Evolutionary conservation across 1,140 invertebrate species (phyloP).

Genomic region (Catajapyx aquilonaris): DNA sequence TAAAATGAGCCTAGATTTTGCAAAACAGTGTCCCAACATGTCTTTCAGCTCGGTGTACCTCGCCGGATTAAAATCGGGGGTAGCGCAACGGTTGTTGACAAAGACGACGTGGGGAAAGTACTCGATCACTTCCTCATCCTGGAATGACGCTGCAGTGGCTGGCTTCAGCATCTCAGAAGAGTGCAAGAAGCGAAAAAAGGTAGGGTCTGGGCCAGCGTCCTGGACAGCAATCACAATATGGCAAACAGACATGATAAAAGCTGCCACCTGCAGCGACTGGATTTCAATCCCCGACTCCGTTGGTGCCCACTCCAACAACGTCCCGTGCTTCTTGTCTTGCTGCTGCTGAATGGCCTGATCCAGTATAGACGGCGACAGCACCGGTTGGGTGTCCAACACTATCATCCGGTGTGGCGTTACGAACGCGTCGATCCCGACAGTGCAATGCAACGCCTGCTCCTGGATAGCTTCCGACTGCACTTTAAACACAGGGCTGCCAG

Average conservation of each 20-base stretch:
- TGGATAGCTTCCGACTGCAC: slow-evolving; percentile 24
- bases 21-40: slow-evolving; percentile 38
- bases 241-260: slow-evolving; percentile 71
- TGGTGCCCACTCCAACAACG: slow-evolving; percentile 27
- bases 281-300: slow-evolving; percentile 42
- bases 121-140: slow-evolving; percentile 39
- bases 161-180: slow-evolving; percentile 74
- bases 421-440: slow-evolving; percentile 37
- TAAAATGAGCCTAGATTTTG: slow-evolving; percentile 42
- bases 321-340: slow-evolving; percentile 10
- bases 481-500: slow-evolving; percentile 25
- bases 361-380: slow-evolving; percentile 37
- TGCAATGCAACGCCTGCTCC: slow-evolving; percentile 31
- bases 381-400: slow-evolving; percentile 37
- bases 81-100: slow-evolving; percentile 47
- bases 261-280: slow-evolving; percentile 53
- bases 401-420: slow-evolving; percentile 36
- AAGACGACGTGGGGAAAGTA: slow-evolving; percentile 55
- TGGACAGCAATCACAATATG: slow-evolving; percentile 67
- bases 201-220: slow-evolving; percentile 65
- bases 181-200: slow-evolving; percentile 50
- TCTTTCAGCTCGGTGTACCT: slow-evolving; percentile 35
- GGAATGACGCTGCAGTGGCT: slow-evolving; percentile 34
- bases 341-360: slow-evolving; percentile 26
- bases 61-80: slow-evolving; percentile 45